Evolutionary conservation across 2,113 vertebrate genomes (phyloP), one percentile per base, ranked within the genome.

Genomic region (Telmatochromis brachygnathus): DNA sequence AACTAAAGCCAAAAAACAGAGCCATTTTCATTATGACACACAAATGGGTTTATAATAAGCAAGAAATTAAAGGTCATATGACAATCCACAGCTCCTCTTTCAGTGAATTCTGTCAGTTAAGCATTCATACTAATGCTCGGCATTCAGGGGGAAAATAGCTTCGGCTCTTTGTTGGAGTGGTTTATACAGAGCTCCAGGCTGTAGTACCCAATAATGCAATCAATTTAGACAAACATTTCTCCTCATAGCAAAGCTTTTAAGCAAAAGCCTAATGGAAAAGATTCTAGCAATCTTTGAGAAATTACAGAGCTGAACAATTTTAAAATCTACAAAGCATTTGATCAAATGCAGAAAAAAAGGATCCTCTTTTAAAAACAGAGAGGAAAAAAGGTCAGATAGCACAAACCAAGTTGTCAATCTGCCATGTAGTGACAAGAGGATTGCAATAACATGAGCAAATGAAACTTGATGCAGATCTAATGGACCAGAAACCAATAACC

Each of bases 161-260:
- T 33, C 28, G 39, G 30, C 81, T 84, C 26, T 35, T 83, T 82
- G 56, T 42, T 83, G 49, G 60, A 68, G 77, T 65, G 79, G 55
- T 90, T 88, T 5, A 87, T 49, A 49, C 70, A 49, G 23, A n/a
- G 42, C 70, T 75, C 23, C 42, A 19, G 42, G 42, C 70, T 49
- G 42, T 30, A 49, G 42, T 49, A 17, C 75, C 82, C 13, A 65
- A 79, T 81, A 33, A 79, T 62, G 65, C 7, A n/a, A 79, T 79
- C 77, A 84, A 70, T 88, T 86, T 55, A 85, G 65, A 85, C 21
- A 9, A 83, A 33, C 75, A 53, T 77, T 77, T 79, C 84, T 79
- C 75, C 33, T 19, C 55, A 70, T 84, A 65, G 45, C 30, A 68
- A 92, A 82, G 88, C 86, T 88, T 93, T 93, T 90, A 87, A 89